A percentile compares a stretch with the other conserved stretches of the same genome.
Evolutionary conservation across 2,888 invertebrate species (phyloP).

Genomic region (Lamellibrachia columna): DNA sequence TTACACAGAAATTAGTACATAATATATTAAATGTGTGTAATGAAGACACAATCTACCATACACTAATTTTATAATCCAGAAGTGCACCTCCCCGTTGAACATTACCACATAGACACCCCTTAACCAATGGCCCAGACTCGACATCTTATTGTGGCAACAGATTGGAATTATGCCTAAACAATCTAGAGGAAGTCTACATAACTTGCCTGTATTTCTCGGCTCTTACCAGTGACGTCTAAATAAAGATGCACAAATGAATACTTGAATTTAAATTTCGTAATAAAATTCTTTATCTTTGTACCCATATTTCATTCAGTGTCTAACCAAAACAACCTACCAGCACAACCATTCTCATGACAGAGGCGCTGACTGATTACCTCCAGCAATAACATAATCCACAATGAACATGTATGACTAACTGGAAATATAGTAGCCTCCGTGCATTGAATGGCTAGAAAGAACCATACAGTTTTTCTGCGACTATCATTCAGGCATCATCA

Average conservation of each 20-base stretch:
- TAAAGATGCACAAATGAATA: background rate
- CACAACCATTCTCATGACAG: background rate
- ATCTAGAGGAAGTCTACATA: background rate
- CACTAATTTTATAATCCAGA: background rate
- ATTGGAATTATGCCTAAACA: background rate
- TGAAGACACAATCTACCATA: background rate
- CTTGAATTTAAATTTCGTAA: background rate
- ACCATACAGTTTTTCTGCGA: background rate
- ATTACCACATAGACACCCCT: background rate
- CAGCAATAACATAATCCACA: background rate
- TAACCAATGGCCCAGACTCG: background rate
- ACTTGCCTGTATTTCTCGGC: background rate
- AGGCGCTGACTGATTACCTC: background rate
- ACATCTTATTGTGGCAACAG: background rate
- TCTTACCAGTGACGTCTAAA: background rate
- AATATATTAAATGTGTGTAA: background rate
- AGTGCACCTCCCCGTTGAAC: background rate
- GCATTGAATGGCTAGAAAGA: background rate
- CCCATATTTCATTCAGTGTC: background rate
- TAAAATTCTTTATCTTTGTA: background rate
- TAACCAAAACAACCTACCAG: background rate
- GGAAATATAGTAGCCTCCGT: background rate
- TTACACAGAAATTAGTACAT: constrained; percentile 16
- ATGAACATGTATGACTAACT: background rate
- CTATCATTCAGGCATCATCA: background rate